phyloP scores from a whole-genome alignment of 2,888 invertebrate genomes.

The Cheilosia vulpina region DNA sequence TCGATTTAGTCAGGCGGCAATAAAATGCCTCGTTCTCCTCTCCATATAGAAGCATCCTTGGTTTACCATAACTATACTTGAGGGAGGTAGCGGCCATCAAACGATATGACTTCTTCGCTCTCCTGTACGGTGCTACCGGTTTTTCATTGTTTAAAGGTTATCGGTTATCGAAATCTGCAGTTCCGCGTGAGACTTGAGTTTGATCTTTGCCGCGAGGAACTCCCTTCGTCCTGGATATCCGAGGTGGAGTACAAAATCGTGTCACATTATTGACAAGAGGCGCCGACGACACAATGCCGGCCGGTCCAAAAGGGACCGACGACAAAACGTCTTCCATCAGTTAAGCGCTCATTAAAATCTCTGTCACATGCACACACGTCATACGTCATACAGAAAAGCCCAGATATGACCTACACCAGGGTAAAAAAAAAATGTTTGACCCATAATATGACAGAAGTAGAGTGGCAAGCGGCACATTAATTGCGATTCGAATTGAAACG shows the following conservation, averaged over 20 bases:
- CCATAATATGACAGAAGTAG: constrained; percentile 68
- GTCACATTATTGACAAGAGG: constrained; percentile 64
- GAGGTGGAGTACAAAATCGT: constrained; percentile 64
- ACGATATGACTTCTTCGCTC: constrained; percentile 30
- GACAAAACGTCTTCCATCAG: constrained; percentile 22
- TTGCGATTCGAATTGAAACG: constrained; percentile 41
- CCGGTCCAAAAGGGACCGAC: constrained; percentile 62
- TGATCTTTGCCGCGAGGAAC: constrained; percentile 59
- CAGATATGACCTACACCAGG: constrained; percentile 63
- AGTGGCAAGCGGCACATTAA: constrained; percentile 56
- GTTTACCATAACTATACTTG: constrained; percentile 50
- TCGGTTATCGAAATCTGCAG: constrained; percentile 63
- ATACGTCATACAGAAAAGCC: not conserved
- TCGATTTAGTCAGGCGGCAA: constrained; percentile 64
- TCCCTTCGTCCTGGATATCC: constrained; percentile 22
- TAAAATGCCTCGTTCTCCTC: constrained; percentile 51
- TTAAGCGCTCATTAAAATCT: constrained; percentile 56
- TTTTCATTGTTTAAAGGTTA: constrained; percentile 69
- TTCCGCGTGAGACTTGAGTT: constrained; percentile 60
- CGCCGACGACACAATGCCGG: constrained; percentile 9
- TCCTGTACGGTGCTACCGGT: constrained; percentile 49
- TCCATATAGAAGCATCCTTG: constrained; percentile 18
- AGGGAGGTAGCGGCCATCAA: constrained; percentile 65
- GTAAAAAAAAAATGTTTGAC: constrained; percentile 42
- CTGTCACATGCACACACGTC: constrained; percentile 19